Evolutionary conservation across 2,113 vertebrate species (phyloP).

Genomic region (Myxocyprinus asiaticus): DNA sequence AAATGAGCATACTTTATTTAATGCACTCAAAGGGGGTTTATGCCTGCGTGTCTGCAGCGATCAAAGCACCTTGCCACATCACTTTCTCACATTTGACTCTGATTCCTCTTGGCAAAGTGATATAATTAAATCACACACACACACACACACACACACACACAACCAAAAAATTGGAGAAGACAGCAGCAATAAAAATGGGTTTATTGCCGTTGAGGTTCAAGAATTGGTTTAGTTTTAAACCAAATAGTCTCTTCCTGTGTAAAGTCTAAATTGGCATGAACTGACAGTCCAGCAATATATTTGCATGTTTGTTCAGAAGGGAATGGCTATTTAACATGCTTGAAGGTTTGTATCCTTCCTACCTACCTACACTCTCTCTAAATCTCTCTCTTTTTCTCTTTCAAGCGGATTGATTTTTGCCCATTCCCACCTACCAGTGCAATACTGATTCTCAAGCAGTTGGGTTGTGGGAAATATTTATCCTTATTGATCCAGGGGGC

Average conservation of each 20-base stretch:
- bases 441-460: constrained; percentile 68
- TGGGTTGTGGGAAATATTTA: constrained; percentile 78
- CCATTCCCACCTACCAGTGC: constrained; percentile 44
- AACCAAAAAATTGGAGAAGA: constrained; percentile 19
- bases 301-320: not conserved
- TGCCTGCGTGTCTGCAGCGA: constrained; percentile 65
- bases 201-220: constrained; percentile 43
- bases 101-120: constrained; percentile 65
- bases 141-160: not conserved
- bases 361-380: constrained; percentile 47
- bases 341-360: constrained; percentile 54
- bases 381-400: constrained; percentile 11
- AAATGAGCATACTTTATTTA: constrained; percentile 75
- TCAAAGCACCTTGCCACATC: constrained; percentile 67
- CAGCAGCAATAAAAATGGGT: constrained; percentile 39
- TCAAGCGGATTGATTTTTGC: constrained; percentile 56
- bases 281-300: not conserved
- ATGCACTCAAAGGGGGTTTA: constrained; percentile 70
- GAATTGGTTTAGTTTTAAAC: constrained; percentile 21
- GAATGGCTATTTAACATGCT: constrained; percentile 33
- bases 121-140: constrained; percentile 66
- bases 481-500: constrained; percentile 72
- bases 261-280: not conserved
- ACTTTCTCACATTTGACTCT: constrained; percentile 40
- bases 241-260: not conserved